Percentiles rank a stretch among this genome's conserved stretches.
These are phyloP conservation scores for Calameuta pallipes DNA, from an alignment of 2,888 invertebrate genomes.

Conservation along the genomic window DNA sequence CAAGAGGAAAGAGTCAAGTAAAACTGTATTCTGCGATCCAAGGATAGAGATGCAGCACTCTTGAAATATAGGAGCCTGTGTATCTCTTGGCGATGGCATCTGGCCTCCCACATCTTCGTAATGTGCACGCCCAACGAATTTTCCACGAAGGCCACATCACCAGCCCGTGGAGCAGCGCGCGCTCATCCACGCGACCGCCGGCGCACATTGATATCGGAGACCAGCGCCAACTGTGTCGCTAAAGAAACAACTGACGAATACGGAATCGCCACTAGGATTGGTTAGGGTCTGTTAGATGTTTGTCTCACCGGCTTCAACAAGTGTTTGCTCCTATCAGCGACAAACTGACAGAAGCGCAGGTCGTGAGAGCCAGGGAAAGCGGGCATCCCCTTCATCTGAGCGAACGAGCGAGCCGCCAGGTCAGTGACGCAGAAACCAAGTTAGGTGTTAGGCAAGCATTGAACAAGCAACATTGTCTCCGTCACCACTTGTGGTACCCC, in stretches of 20 bases:
- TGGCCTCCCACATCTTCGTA: not conserved
- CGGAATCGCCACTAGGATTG: slow-evolving; percentile 54
- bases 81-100: not conserved
- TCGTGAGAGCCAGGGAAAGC: slow-evolving; percentile 97
- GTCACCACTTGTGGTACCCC: slow-evolving; percentile 63
- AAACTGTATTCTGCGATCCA: too few species aligned
- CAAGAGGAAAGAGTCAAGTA: not conserved
- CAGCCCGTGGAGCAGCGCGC: not conserved
- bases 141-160: not conserved
- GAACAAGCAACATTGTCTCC: slow-evolving; percentile 66
- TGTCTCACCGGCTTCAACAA: slow-evolving; percentile 94
- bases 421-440: slow-evolving; percentile 64
- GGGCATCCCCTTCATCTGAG: slow-evolving; percentile 91
- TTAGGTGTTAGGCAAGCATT: slow-evolving; percentile 66
- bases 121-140: not conserved
- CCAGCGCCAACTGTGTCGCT: slow-evolving; percentile 14
- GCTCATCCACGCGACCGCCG: not conserved
- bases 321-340: slow-evolving; percentile 96
- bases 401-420: slow-evolving; percentile 67
- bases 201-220: slow-evolving; percentile 17
- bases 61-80: not conserved
- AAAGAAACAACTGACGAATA: slow-evolving; percentile 27
- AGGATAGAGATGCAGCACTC: not conserved
- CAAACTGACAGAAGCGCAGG: slow-evolving; percentile 94
- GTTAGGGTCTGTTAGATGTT: slow-evolving; percentile 64